Percentiles rank a stretch among this genome's conserved stretches.
Evolutionary conservation across 2,113 vertebrate genomes (phyloP).

Genomic region (Zootoca vivipara): DNA sequence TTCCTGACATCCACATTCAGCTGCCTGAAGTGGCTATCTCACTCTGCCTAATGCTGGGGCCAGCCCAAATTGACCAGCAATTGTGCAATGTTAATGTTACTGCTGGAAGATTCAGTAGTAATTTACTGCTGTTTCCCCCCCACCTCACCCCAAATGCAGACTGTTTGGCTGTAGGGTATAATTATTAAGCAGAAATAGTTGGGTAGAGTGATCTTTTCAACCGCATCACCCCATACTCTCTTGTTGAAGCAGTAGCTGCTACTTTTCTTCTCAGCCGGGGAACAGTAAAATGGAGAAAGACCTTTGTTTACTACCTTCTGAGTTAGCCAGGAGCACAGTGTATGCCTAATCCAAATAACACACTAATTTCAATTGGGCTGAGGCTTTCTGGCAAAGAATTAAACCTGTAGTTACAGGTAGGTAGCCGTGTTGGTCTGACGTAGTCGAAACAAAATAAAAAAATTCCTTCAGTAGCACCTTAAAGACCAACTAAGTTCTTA

Average conservation of each 20-base stretch:
- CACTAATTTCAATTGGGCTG: background rate
- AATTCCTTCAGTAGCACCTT: no score
- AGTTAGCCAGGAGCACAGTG: background rate
- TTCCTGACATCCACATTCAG: background rate
- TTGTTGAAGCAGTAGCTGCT: background rate
- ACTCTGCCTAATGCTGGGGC: background rate
- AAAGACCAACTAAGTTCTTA: no score
- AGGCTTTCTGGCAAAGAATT: background rate
- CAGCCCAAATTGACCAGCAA: background rate
- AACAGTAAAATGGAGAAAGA: background rate
- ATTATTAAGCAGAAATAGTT: background rate
- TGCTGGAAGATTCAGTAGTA: background rate
- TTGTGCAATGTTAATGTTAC: background rate
- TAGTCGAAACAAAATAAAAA: no score
- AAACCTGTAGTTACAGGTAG: background rate
- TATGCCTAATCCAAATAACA: background rate
- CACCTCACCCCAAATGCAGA: background rate
- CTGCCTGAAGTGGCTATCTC: background rate
- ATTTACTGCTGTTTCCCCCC: background rate
- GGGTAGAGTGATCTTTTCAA: background rate
- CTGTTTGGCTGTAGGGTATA: background rate
- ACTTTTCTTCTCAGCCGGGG: background rate
- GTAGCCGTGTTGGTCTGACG: no score
- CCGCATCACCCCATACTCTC: background rate
- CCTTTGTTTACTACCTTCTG: background rate